phyloP scores from a whole-genome alignment of 2,113 vertebrate genomes.

The Nyctereutes procyonoides region DNA sequence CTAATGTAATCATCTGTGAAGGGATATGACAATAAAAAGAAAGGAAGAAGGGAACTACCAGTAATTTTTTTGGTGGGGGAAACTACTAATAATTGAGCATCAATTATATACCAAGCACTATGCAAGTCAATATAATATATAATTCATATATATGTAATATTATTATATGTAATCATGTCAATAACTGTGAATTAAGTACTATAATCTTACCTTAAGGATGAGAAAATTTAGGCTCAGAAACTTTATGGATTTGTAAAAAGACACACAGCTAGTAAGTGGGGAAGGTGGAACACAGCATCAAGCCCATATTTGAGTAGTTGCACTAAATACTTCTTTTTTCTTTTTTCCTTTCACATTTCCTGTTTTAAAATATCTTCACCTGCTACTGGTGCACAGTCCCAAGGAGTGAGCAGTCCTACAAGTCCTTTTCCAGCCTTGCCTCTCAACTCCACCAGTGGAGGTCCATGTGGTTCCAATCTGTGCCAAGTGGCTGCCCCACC shows the following conservation, averaged over 20 bases:
- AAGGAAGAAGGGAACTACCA: neutral
- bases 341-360: neutral
- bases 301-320: neutral
- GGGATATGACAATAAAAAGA: neutral
- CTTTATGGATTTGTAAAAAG: neutral
- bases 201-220: neutral
- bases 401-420: neutral
- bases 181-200: neutral
- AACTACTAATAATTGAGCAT: neutral
- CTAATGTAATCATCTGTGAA: conserved; percentile 24
- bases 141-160: neutral
- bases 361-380: conserved; percentile 3
- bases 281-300: neutral
- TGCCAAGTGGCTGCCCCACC: conserved; percentile 47
- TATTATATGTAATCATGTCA: neutral
- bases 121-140: neutral
- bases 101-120: neutral
- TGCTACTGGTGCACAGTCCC: neutral
- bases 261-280: neutral
- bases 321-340: neutral
- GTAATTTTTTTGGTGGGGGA: neutral
- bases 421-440: neutral
- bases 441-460: neutral
- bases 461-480: conserved; percentile 6
- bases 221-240: neutral